Percentiles rank a stretch among this genome's conserved stretches.
phyloP scores from a whole-genome alignment of 1,140 invertebrate species.

The Probaryconus sp. region DNA sequence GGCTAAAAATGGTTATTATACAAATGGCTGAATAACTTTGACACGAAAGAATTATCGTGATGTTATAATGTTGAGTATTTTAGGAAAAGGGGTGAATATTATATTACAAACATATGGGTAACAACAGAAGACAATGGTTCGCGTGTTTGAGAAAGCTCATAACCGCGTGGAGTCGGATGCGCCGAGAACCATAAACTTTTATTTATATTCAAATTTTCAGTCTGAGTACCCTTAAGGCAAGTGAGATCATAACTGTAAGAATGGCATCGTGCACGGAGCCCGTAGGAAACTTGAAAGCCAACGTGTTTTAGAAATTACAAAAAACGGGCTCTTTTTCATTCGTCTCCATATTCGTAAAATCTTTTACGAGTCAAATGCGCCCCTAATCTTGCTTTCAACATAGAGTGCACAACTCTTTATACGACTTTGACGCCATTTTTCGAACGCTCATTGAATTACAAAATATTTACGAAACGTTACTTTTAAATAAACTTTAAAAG shows the following conservation, averaged over 20 bases:
- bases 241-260: conserved; percentile 52
- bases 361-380: conserved; percentile 40
- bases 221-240: conserved; percentile 58
- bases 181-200: conserved; percentile 63
- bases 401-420: conserved; percentile 21
- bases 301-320: conserved; percentile 46
- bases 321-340: conserved; percentile 29
- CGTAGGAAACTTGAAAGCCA: conserved; percentile 38
- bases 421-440: conserved; percentile 30
- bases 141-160: conserved; percentile 37
- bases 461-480: conserved; percentile 32
- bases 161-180: conserved; percentile 27
- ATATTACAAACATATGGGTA: conserved; percentile 18
- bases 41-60: no score
- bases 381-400: conserved; percentile 24
- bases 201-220: conserved; percentile 66
- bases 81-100: no score
- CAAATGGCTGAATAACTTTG: no score
- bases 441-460: conserved; percentile 26
- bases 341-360: conserved; percentile 28
- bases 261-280: conserved; percentile 34
- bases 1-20: no score
- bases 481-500: conserved; percentile 10
- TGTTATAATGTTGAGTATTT: no score
- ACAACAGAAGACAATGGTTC: conserved; percentile 9